Percentiles rank a stretch among this genome's conserved stretches.
phyloP scores from a whole-genome alignment of 2,797 vertebrate genomes.

The Arrhamphus sclerolepis region DNA sequence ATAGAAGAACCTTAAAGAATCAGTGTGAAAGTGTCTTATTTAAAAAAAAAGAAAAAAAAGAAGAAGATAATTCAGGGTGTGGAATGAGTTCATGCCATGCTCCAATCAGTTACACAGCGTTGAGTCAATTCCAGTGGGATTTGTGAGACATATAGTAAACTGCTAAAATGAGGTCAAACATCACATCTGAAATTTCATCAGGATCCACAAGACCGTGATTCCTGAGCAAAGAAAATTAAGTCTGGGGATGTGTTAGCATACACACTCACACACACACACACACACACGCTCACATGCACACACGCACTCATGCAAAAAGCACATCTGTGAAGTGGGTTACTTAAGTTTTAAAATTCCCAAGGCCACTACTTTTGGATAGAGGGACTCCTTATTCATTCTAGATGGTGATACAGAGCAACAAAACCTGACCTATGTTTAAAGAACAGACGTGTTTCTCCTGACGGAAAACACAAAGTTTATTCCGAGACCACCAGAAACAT shows the following conservation, averaged over 20 bases:
- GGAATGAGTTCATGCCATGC: constrained; percentile 22
- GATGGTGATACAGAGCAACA: too few relatives aligned
- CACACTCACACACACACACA: neutral
- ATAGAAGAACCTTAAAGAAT: constrained; percentile 18
- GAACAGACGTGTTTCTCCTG: too few relatives aligned
- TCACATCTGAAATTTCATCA: constrained; percentile 7
- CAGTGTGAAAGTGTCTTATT: constrained; percentile 29
- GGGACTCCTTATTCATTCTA: too few relatives aligned
- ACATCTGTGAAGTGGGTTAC: too few relatives aligned
- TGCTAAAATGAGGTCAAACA: constrained; percentile 32
- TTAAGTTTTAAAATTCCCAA: too few relatives aligned
- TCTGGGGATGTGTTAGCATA: constrained; percentile 14
- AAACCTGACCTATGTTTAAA: too few relatives aligned
- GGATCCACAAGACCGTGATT: constrained; percentile 12
- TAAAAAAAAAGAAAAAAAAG: constrained; percentile 6
- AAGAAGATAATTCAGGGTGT: neutral
- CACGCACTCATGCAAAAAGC: neutral
- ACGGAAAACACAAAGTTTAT: too few relatives aligned
- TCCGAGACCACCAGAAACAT: too few relatives aligned
- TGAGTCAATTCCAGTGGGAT: constrained; percentile 26
- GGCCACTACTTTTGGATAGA: too few relatives aligned
- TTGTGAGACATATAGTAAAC: constrained; percentile 33
- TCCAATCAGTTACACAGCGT: constrained; percentile 34
- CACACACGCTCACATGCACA: neutral
- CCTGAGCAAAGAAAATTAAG: constrained; percentile 9